Evolutionary conservation across 2,113 vertebrate genomes (phyloP), one percentile per base, ranked within the genome.

Genomic region (Corydoras maculifer): DNA sequence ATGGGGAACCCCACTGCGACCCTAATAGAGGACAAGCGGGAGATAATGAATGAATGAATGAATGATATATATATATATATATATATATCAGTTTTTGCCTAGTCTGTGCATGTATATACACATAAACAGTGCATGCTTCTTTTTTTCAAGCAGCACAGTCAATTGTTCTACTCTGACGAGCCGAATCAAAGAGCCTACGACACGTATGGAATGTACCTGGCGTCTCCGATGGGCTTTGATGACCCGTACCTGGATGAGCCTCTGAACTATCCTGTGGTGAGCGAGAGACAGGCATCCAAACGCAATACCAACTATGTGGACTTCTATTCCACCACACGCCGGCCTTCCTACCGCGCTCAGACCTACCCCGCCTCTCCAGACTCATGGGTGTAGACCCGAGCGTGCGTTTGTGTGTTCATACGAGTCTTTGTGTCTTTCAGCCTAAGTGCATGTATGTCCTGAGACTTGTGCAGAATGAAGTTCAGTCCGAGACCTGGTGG

Each of bases 291-390:
- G 65, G 89, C 83, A 14, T 92, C 97, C 80, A 97, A 97, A 87
- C 92, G 93, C 32, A 90, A 92, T 85, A 97, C 95, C 81, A 98
- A 99, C 88, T 99, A 99, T 0, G 95, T 99, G 87, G 97, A 99
- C 91, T 99, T 99, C 90, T 99, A 97, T 87, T 97, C 97, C 85
- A 94, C 94, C 81, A 93, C 93, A 64, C 91, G 92, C 82, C 93
- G 93, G 85, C 95, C 94, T 85, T 95, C 95, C 55, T 94, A 94
- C 72, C 87, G 94, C 87, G 92, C 94, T 69, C 93, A 93, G 87
- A 94, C 96, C 83, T 98, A 97, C 87, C 96, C 93, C 0, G 94
- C 95, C 65, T 99, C 97, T 60, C 97, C 97, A 0, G 97, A 99
- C 86, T 99, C 97, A 7, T 98, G 97, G 97, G 97, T 99, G 91